phyloP scores from a whole-genome alignment of 2,888 invertebrate species.

The Pyrochroa serraticornis region DNA sequence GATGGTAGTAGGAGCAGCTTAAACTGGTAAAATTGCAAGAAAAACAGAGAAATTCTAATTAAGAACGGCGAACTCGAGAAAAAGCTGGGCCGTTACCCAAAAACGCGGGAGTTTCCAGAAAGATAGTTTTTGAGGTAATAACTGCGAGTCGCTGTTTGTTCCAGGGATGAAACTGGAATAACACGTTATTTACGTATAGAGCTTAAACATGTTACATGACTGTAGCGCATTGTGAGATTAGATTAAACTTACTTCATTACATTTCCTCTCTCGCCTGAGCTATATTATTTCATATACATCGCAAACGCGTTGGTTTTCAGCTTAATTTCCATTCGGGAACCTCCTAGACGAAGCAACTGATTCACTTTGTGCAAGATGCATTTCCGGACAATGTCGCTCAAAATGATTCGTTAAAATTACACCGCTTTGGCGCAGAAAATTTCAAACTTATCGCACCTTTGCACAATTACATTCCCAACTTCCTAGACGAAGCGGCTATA shows the following conservation, averaged over 20 bases:
- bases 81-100: neutral
- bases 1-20: conserved; percentile 4
- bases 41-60: conserved; percentile 9
- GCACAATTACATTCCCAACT: too few species aligned
- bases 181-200: conserved; percentile 17
- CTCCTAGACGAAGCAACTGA: neutral
- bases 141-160: conserved; percentile 12
- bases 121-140: neutral
- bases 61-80: neutral
- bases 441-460: too few species aligned
- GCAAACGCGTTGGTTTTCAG: neutral
- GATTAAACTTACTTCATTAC: conserved; percentile 25
- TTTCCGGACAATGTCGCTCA: too few species aligned
- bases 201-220: conserved; percentile 18
- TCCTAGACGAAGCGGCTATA: too few species aligned
- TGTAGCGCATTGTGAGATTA: conserved; percentile 19
- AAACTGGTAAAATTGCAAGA: neutral
- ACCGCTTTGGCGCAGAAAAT: too few species aligned
- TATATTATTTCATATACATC: conserved; percentile 10
- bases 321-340: conserved; percentile 8
- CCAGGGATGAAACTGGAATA: conserved; percentile 16
- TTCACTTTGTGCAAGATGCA: too few species aligned
- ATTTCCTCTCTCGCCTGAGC: conserved; percentile 10
- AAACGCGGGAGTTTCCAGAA: neutral
- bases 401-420: too few species aligned